Base-by-base conservation (phyloP, 2,888 invertebrate species). In the Brenthis hecate region DNA sequence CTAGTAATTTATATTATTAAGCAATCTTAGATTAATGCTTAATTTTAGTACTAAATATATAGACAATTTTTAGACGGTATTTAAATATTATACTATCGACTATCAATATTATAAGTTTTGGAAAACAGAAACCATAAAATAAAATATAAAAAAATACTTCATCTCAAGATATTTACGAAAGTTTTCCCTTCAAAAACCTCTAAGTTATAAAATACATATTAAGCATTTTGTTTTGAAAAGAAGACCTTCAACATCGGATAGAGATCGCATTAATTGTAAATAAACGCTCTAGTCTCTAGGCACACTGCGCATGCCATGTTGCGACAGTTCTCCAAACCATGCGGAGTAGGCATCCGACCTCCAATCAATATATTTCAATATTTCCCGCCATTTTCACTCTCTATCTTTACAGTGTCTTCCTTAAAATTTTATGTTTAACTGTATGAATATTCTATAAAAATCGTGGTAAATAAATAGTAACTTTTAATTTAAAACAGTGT, bases 351-450 rank as follows among this genome's bases (percentile, higher is more conserved):
- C 67, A 66, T 72, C 72, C 63, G 71, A 66, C 57, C 58, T 66
- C 55, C 69, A 80, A 85, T 85, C 84, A 81, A 85, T 85, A 82
- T 73, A 78, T 83, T 82, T 72, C 71, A 78, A 80, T 74, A 73
- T 79, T 83, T 77, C 75, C 78, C 80, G 79, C 78, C 76, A 72
- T 70, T 73, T 68, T 70, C 51, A 13, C 58, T 65, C 61, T 61
- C 53, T 48, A 36, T 36, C 56, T 16, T 61, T 53, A 32, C 47
- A 65, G 23, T 48, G 16, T 13, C 14, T 43, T 51, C 8, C 43
- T 55, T 8, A 11, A 48, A 50, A 16, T 50, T 13, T n/a, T 16
- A 3, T 32, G n/a, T 28, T 48, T 28, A n/a, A 50, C 13, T 60
- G n/a, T 48, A 50, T 48, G 11, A 48, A n/a, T 48, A 1, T 0